Evolutionary conservation across 2,888 invertebrate genomes (phyloP).

Genomic region (Morpho deidamia): DNA sequence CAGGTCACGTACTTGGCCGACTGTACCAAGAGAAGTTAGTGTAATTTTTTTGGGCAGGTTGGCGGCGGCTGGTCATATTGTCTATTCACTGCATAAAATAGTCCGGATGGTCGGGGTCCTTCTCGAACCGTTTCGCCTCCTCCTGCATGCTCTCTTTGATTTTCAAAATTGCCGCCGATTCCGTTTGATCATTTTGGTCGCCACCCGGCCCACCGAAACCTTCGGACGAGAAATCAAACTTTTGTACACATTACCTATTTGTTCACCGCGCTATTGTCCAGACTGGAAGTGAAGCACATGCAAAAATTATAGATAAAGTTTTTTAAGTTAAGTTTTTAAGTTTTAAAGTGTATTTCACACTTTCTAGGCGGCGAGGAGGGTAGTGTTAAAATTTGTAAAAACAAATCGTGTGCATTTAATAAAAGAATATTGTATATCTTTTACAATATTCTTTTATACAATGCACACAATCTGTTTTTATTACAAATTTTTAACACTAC

Average conservation of each 20-base stretch:
- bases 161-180: slow-evolving; percentile 99
- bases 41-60: slow-evolving; percentile 28
- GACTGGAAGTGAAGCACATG: neutral
- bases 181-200: slow-evolving; percentile 91
- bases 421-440: too few species aligned
- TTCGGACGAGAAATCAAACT: slow-evolving; percentile 30
- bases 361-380: too few species aligned
- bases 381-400: too few species aligned
- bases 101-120: slow-evolving; percentile 97
- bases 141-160: slow-evolving; percentile 99
- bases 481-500: too few species aligned
- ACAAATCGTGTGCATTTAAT: too few species aligned
- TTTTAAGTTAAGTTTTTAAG: too few species aligned
- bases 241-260: slow-evolving; percentile 28
- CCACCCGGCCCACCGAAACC: slow-evolving; percentile 76
- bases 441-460: too few species aligned
- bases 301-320: neutral
- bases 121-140: slow-evolving; percentile 99
- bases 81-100: slow-evolving; percentile 95
- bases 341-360: too few species aligned
- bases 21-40: neutral
- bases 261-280: neutral
- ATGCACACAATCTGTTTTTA: too few species aligned
- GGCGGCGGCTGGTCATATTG: slow-evolving; percentile 18
- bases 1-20: neutral